Evolutionary conservation across 1,140 invertebrate species (phyloP), one percentile per base, ranked within the genome.

Genomic region (Amyelois transitella): DNA sequence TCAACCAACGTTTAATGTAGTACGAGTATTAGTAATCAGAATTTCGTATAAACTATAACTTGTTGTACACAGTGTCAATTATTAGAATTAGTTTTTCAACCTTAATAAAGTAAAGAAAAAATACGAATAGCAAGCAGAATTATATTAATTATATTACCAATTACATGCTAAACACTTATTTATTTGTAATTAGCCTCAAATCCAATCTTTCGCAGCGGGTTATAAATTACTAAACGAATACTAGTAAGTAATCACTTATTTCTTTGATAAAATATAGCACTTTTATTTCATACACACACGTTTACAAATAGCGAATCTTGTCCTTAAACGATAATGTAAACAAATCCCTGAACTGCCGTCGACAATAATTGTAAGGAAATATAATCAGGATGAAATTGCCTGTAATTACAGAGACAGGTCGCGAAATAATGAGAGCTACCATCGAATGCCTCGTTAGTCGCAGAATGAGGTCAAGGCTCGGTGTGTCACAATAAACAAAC

Each of bases 381-480:
- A 62, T 50, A 64, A 59, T 64, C 61, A 68, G 58, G 56, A 55
- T 55, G 24, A 28, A 43, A 62, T 53, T 50, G 53, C 60, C 48
- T 57, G 56, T 64, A 64, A 64, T 68, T 64, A 64, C 54, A 60
- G 62, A 53, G 60, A 65, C 64, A 63, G 55, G 61, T 66, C 48
- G 53, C 47, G 56, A 66, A 66, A 64, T 64, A 69, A 69, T 65
- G 50, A 70, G 59, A 64, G 55, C 55, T 54, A 50, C 51, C 62
- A 62, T 64, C 61, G 62, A 66, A 67, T 60, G 48, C 18, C 56
- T 70, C 68, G 57, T 70, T 67, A 64, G 60, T 55, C 55, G 18
- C 21, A 20, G 38, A 64, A 66, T 57, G 49, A 55, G 61, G 68
- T 64, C 62, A 64, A 58, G 60, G 55, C 55, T 19, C 20, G 22